These are phyloP conservation scores for Pterocles orientalis DNA, from an alignment of 2,113 vertebrate genomes.

Conservation along the genomic window DNA sequence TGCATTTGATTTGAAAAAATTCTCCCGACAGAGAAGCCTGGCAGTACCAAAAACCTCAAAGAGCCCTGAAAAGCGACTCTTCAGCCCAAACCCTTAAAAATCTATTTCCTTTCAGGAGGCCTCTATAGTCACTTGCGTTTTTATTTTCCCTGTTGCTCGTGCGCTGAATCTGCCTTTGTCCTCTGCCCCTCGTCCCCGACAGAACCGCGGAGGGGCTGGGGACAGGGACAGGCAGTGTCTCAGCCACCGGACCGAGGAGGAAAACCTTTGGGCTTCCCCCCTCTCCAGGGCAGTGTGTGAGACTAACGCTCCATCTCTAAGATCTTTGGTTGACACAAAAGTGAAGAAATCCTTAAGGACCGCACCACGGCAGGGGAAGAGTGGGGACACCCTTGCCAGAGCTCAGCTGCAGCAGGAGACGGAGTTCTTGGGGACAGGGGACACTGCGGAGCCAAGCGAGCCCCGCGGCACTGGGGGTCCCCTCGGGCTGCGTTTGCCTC, in stretches of 20 bases:
- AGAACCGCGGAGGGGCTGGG: rapidly evolving
- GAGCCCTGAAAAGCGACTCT: neutral
- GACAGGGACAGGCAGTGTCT: neutral
- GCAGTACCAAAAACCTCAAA: neutral
- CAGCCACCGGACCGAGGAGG: neutral
- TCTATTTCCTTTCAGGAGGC: neutral
- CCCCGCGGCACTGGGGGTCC: too few species aligned
- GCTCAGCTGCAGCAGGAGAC: too few species aligned
- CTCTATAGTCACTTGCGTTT: neutral
- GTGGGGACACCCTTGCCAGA: too few species aligned
- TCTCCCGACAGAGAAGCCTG: neutral
- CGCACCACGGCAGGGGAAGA: too few species aligned
- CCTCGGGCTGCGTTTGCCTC: rapidly evolving
- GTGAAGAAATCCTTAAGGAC: neutral
- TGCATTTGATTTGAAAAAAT: neutral
- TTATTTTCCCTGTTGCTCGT: neutral
- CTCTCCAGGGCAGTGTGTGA: neutral
- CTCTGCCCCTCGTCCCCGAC: rapidly evolving
- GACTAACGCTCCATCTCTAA: neutral
- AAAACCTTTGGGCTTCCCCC: neutral
- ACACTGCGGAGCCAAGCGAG: too few species aligned
- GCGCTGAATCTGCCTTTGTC: neutral
- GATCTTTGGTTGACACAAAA: neutral
- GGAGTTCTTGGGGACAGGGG: too few species aligned
- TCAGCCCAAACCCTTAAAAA: neutral